Conservation (phyloP, 2,113 vertebrate genomes). For the Calypte anna region DNA sequence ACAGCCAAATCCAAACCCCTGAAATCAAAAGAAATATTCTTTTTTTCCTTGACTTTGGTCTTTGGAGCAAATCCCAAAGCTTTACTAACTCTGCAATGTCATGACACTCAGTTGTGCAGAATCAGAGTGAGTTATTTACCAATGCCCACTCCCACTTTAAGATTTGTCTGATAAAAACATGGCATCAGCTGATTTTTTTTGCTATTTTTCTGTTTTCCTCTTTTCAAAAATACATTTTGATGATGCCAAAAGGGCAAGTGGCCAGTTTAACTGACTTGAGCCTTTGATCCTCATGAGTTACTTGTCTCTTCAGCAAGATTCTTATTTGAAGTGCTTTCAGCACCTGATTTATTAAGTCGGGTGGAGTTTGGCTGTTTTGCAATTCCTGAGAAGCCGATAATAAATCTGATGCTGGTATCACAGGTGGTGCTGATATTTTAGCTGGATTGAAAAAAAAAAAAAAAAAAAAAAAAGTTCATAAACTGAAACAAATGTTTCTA, state of each 20-base stretch:
- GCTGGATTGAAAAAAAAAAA: conserved; percentile 3
- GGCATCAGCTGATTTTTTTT: not conserved
- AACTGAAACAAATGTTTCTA: conserved; percentile 66
- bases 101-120: not conserved
- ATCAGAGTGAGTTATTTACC: not conserved
- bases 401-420: conserved; percentile 66
- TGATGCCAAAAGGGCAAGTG: conserved; percentile 22
- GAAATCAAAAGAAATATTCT: not conserved
- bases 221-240: not conserved
- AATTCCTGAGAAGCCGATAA: conserved; percentile 58
- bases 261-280: conserved; percentile 6
- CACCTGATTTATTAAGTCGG: conserved; percentile 70
- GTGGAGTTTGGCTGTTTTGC: conserved; percentile 27
- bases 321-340: conserved; percentile 61
- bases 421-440: conserved; percentile 69
- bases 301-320: conserved; percentile 40
- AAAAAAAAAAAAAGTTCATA: not conserved
- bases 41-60: not conserved
- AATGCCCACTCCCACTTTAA: not conserved
- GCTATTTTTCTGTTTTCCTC: not conserved
- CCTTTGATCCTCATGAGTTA: conserved; percentile 34
- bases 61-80: not conserved
- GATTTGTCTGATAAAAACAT: conserved; percentile 1
- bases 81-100: not conserved
- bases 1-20: not conserved